phyloP scores from a whole-genome alignment of 2,113 vertebrate species.

The Dicerorhinus sumatrensis region DNA sequence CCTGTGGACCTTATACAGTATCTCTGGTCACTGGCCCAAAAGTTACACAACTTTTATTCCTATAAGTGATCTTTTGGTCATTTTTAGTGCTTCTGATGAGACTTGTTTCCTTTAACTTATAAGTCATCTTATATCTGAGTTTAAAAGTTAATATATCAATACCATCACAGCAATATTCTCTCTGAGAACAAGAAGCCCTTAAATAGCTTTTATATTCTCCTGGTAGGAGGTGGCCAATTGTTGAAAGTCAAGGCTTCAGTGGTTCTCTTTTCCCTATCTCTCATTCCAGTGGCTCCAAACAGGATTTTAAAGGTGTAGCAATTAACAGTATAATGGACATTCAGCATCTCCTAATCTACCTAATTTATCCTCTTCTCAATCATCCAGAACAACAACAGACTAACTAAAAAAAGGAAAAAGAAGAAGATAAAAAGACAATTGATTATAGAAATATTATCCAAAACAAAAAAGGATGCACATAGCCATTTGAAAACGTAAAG shows the following conservation, averaged over 20 bases:
- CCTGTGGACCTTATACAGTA: not conserved
- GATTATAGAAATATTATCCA: not conserved
- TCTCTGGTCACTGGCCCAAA: not conserved
- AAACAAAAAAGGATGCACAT: not conserved
- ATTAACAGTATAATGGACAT: not conserved
- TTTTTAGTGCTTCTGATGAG: conserved; percentile 3
- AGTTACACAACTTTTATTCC: not conserved
- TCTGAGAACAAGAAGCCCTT: not conserved
- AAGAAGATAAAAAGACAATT: not conserved
- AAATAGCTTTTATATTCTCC: not conserved
- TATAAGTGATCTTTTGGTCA: not conserved
- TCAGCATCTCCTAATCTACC: not conserved
- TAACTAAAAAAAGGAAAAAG: not conserved
- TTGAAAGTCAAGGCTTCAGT: not conserved
- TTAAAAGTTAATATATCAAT: not conserved
- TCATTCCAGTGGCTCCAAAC: not conserved
- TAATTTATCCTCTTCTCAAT: not conserved
- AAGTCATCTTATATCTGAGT: not conserved
- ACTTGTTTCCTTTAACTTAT: not conserved
- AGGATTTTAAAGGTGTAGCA: not conserved
- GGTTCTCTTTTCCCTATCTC: not conserved
- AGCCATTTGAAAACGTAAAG: not conserved
- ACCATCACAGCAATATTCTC: not conserved
- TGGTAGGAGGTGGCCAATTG: not conserved
- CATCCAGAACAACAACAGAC: not conserved